phyloP scores from a whole-genome alignment of 2,113 vertebrate genomes.

The Triplophysa siluroides region DNA sequence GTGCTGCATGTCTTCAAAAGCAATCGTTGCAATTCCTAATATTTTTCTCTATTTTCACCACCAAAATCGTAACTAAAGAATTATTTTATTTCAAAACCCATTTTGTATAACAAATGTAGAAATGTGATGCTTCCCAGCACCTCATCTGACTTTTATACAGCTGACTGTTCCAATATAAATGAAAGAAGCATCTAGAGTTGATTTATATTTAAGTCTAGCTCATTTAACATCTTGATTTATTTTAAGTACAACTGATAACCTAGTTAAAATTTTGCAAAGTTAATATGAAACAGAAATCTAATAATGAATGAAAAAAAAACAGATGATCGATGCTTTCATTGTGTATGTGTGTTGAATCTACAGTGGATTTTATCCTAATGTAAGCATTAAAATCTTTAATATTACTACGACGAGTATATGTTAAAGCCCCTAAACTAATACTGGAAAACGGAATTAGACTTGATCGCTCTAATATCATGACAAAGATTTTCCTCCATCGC shows the following conservation, averaged over 20 bases:
- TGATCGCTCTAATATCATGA: slow-evolving; percentile 71
- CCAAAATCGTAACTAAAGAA: slow-evolving; percentile 53
- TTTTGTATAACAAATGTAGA: slow-evolving; percentile 55
- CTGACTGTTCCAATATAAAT: too few relatives aligned
- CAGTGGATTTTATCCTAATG: background rate
- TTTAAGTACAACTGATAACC: background rate
- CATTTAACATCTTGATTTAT: background rate
- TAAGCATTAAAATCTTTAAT: slow-evolving; percentile 38
- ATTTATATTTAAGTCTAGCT: background rate
- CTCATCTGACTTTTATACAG: slow-evolving; percentile 18
- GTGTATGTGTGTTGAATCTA: too few relatives aligned
- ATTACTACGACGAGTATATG: slow-evolving; percentile 24
- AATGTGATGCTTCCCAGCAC: slow-evolving; percentile 39
- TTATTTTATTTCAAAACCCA: slow-evolving; percentile 43
- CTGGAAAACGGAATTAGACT: slow-evolving; percentile 44
- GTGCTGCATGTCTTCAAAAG: background rate
- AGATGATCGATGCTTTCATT: too few relatives aligned
- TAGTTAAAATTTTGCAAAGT: background rate
- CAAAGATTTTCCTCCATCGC: slow-evolving; percentile 77
- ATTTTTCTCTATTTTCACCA: slow-evolving; percentile 22
- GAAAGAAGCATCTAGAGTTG: too few relatives aligned
- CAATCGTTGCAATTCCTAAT: background rate
- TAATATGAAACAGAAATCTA: too few relatives aligned
- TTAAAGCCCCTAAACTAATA: slow-evolving; percentile 45
- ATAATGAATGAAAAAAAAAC: too few relatives aligned